These are phyloP conservation scores for Monochamus alternatus DNA, from an alignment of 2,888 invertebrate genomes.

Conservation along the genomic window DNA sequence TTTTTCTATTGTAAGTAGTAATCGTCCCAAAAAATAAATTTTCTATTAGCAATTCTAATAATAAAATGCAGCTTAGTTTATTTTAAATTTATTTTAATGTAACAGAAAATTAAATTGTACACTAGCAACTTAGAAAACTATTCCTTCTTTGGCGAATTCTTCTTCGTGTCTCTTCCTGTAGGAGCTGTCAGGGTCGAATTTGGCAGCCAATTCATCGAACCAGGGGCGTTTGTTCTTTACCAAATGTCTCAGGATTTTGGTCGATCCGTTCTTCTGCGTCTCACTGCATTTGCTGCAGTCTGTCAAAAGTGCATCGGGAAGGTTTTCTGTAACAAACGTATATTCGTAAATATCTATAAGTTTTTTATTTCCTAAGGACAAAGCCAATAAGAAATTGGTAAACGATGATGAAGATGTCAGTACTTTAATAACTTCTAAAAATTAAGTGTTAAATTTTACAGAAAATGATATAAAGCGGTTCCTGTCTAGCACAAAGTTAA, in stretches of 20 bases:
- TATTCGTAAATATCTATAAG: too few relatives aligned
- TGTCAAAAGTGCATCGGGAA: constrained; percentile 76
- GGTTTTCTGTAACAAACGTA: constrained; percentile 65
- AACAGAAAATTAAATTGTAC: not conserved
- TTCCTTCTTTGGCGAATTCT: constrained; percentile 52
- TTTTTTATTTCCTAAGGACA: too few relatives aligned
- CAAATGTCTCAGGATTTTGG: constrained; percentile 76
- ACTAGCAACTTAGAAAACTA: constrained; percentile 40
- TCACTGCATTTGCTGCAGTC: constrained; percentile 77
- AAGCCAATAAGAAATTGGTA: too few relatives aligned
- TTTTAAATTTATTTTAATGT: not conserved
- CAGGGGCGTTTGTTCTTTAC: constrained; percentile 76
- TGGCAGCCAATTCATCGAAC: constrained; percentile 78
- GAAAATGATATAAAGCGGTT: too few relatives aligned
- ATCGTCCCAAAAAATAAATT: not conserved
- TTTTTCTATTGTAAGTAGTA: too few relatives aligned
- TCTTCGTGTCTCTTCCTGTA: constrained; percentile 52
- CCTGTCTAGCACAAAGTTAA: too few relatives aligned
- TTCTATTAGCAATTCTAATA: not conserved
- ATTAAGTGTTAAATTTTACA: too few relatives aligned
- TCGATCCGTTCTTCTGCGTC: constrained; percentile 75
- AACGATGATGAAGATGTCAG: too few relatives aligned
- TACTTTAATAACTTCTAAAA: too few relatives aligned
- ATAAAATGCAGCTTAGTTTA: not conserved
- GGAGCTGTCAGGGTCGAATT: constrained; percentile 74